These are phyloP conservation scores for Dendrolimus pini DNA, from an alignment of 2,888 invertebrate genomes.

Conservation along the genomic window DNA sequence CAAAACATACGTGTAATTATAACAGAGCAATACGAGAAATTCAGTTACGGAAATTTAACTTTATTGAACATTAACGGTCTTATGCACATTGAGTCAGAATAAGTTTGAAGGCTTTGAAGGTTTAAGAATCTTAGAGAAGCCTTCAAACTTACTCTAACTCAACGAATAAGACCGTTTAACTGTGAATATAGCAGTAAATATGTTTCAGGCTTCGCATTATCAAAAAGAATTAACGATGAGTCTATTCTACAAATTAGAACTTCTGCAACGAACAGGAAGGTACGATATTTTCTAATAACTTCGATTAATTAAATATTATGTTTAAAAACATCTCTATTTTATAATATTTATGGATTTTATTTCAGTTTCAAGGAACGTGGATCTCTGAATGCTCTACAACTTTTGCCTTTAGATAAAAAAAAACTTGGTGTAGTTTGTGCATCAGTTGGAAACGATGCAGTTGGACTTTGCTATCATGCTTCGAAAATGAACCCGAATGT, in stretches of 20 bases:
- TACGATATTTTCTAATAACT: conserved; percentile 11
- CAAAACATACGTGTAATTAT: no score
- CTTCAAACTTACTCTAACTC: no score
- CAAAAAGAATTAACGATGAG: conserved; percentile 38
- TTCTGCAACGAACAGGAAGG: conserved; percentile 44
- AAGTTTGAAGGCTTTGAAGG: no score
- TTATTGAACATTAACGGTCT: no score
- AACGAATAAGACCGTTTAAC: no score
- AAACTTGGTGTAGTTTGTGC: conserved; percentile 80
- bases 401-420: conserved; percentile 75
- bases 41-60: no score
- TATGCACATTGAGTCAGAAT: no score
- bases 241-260: conserved; percentile 43
- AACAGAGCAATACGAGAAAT: no score
- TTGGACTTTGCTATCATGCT: conserved; percentile 81
- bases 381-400: conserved; percentile 77
- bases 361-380: conserved; percentile 85
- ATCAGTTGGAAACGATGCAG: conserved; percentile 83
- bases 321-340: neutral
- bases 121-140: no score
- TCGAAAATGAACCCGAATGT: conserved; percentile 61
- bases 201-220: conserved; percentile 44
- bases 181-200: neutral
- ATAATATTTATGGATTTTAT: conserved; percentile 5
- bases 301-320: neutral